These are phyloP conservation scores for Salvelinus sp. DNA, from an alignment of 2,113 vertebrate genomes.

Conservation along the genomic window DNA sequence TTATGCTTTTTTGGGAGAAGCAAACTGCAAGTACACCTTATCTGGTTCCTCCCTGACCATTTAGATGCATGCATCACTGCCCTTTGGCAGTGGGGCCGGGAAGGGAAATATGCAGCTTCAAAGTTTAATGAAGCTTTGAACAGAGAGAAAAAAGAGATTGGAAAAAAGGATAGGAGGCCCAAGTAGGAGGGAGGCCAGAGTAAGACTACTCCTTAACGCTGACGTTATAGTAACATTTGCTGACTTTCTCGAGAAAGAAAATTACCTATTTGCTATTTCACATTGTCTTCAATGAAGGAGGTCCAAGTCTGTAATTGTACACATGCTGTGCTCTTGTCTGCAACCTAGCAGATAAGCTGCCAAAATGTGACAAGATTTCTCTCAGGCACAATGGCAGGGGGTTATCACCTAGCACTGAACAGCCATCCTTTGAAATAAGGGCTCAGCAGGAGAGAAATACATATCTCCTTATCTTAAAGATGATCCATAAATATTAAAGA, in stretches of 20 bases:
- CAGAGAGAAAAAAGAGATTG: not conserved
- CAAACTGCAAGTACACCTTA: not conserved
- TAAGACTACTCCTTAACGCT: not conserved
- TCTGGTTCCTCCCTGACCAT: not conserved
- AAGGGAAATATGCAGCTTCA: not conserved
- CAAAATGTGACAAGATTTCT: not conserved
- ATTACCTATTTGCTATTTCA: not conserved
- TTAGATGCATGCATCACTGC: not conserved
- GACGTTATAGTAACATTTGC: not conserved
- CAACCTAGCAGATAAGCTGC: not conserved
- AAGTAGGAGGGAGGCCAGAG: not conserved
- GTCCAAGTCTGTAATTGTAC: not conserved
- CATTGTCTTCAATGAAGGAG: not conserved
- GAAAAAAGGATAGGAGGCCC: not conserved
- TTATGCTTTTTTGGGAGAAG: not conserved
- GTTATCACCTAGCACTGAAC: conserved; percentile 6
- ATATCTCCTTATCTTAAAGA: not conserved
- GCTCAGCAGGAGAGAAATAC: not conserved
- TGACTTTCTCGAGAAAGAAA: not conserved
- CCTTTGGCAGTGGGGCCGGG: not conserved
- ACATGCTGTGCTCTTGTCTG: not conserved
- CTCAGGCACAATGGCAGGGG: not conserved
- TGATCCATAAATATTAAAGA: conserved; percentile 25
- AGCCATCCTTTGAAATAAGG: conserved; percentile 4
- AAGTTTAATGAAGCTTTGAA: conserved; percentile 10